Percentiles rank a stretch among this genome's conserved stretches.
phyloP scores from a whole-genome alignment of 2,113 vertebrate species.

The Elachura formosa region DNA sequence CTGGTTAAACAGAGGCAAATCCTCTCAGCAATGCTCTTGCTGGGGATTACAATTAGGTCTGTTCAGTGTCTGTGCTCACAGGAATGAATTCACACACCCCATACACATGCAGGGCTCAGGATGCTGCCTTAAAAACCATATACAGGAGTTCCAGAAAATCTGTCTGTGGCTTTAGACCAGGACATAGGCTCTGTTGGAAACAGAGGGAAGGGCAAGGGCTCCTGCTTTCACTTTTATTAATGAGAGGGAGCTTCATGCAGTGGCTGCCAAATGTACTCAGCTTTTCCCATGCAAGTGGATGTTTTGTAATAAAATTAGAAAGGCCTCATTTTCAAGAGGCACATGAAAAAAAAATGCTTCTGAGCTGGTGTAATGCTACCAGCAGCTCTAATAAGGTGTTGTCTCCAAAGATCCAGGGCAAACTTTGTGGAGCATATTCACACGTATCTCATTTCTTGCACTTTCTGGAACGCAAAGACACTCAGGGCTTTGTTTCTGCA shows the following conservation, averaged over 20 bases:
- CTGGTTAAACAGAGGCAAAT: constrained; percentile 13
- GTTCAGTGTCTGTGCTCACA: not conserved
- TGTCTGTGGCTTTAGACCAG: not conserved
- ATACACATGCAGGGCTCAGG: not conserved
- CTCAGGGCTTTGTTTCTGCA: not conserved
- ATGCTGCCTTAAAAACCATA: not conserved
- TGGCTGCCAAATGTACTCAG: not conserved
- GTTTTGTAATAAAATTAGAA: not conserved
- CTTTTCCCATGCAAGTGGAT: not conserved
- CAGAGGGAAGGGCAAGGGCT: not conserved
- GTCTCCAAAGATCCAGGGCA: not conserved
- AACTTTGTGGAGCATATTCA: not conserved
- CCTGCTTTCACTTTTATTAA: not conserved
- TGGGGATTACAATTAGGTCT: not conserved
- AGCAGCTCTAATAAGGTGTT: not conserved
- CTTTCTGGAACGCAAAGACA: not conserved
- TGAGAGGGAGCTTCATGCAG: not conserved
- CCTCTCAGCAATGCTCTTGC: not conserved
- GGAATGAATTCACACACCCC: not conserved
- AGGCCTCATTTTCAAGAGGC: not conserved
- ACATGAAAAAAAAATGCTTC: not conserved
- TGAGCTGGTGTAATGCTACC: not conserved
- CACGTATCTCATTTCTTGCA: not conserved
- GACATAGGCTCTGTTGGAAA: not conserved
- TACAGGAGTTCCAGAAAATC: not conserved